Conservation (phyloP, 2,888 invertebrate species). For the Biston betularia region DNA sequence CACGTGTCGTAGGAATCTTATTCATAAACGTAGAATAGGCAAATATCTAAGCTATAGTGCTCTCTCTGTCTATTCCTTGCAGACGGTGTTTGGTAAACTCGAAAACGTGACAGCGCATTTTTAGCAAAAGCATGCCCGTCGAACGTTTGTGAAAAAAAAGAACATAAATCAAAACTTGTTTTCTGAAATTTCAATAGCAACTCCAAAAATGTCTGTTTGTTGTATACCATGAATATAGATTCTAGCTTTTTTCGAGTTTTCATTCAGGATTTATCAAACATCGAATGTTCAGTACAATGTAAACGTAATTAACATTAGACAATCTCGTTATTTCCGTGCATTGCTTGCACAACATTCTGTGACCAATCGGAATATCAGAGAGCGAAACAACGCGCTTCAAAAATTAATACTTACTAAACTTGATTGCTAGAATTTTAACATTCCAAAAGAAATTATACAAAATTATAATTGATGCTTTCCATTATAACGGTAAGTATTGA, state of each 20-base stretch:
- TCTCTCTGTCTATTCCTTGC: not conserved
- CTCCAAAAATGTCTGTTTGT: not conserved
- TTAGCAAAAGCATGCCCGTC: not conserved
- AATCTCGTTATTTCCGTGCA: slow-evolving; percentile 11
- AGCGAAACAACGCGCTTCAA: slow-evolving; percentile 48
- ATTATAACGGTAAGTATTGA: slow-evolving; percentile 42
- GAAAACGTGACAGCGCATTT: slow-evolving; percentile 1
- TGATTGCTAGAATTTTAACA: slow-evolving; percentile 53
- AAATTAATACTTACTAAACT: slow-evolving; percentile 49
- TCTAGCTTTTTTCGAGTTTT: not conserved
- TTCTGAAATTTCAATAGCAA: slow-evolving; percentile 17
- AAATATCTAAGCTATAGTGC: not conserved
- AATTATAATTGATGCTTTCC: slow-evolving; percentile 48
- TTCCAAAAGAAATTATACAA: slow-evolving; percentile 48
- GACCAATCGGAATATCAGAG: slow-evolving; percentile 52
- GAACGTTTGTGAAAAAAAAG: too few relatives aligned
- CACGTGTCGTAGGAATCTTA: not conserved
- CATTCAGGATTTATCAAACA: slow-evolving; percentile 9
- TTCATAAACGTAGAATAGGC: not conserved
- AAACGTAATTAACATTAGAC: not conserved
- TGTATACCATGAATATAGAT: not conserved
- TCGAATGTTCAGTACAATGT: not conserved
- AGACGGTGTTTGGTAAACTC: not conserved
- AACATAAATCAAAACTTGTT: slow-evolving; percentile 16
- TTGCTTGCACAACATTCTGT: slow-evolving; percentile 22